Evolutionary conservation across 2,888 invertebrate genomes (phyloP), one percentile per base, ranked within the genome.

Genomic region (Omphaloscelis lunosa): DNA sequence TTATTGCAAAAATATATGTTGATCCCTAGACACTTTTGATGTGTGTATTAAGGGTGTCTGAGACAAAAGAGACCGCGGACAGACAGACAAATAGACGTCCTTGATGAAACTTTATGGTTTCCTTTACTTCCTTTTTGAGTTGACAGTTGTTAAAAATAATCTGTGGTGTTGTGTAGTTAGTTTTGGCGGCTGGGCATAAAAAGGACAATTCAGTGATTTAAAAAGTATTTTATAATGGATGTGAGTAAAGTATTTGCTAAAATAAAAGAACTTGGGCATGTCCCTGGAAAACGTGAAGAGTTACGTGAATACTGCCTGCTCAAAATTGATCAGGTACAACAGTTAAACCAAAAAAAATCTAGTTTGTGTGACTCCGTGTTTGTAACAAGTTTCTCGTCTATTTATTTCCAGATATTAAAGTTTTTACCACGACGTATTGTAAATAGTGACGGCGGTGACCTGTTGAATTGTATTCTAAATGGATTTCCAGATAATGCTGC

Each of bases 401-500:
- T 76, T 77, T 78, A 62, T 90, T 92, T 80, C 48, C 89, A 96
- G 96, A 92, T 96, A 59, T 67, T 93, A 41, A 92, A 92, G 74
- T 88, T 87, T 79, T 89, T 96, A 82, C 91, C 95, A 4, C 90
- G 92, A 39, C 92, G 93, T 73, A 91, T 96, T 71, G 74, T 95
- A 34, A 93, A 92, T 77, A 94, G 93, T 72, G 96, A 96, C 89
- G 96, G 95, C 0, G 92, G 91, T 45, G 91, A 93, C 79, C 58
- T 96, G 41, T 82, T 96, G 58, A 93, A 95, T 79, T 95, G 93
- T 85, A 86, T 96, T 77, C 88, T 96, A 6, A 95, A 92, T 89
- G 96, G 95, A 67, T 86, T 95, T 41, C 86, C 92, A 29, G 94
- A 95, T 82, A 91, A 85, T 85, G 76, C 89, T 53, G 75, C 82